Percentiles rank a stretch among this genome's conserved stretches.
phyloP scores from a whole-genome alignment of 2,113 vertebrate species.

The Peromyscus polionotus region DNA sequence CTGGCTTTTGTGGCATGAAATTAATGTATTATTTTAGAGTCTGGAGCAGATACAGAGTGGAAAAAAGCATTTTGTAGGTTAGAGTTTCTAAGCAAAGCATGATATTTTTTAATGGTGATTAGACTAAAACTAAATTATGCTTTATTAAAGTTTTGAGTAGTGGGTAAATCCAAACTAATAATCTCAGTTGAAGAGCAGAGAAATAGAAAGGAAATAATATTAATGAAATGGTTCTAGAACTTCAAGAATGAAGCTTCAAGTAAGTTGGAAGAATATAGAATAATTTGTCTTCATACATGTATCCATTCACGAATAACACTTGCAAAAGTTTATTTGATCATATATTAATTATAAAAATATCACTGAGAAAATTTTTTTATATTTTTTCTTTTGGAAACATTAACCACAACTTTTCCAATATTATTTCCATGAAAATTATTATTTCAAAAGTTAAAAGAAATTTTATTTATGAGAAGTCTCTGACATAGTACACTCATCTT shows the following conservation, averaged over 20 bases:
- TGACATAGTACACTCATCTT: not conserved
- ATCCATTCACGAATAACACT: not conserved
- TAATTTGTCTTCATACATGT: not conserved
- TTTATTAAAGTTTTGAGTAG: not conserved
- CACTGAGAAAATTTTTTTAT: not conserved
- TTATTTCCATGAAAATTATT: not conserved
- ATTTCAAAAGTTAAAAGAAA: not conserved
- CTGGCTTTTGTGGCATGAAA: not conserved
- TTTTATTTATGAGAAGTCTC: not conserved
- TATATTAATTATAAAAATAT: not conserved
- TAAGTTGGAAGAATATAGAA: not conserved
- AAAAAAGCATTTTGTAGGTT: not conserved
- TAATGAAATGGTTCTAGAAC: not conserved
- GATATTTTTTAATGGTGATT: not conserved
- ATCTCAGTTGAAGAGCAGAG: not conserved
- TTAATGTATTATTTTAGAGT: not conserved
- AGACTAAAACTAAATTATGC: not conserved
- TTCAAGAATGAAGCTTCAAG: not conserved
- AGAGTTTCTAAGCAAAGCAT: not conserved
- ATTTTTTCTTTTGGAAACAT: not conserved
- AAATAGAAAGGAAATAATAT: not conserved
- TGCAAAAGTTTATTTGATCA: not conserved
- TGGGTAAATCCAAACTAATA: not conserved
- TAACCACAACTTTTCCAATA: slow-evolving; percentile 2
- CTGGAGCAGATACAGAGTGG: not conserved